Conservation (phyloP, 2,113 vertebrate genomes). For the Mesoclemmys tuberculata region DNA sequence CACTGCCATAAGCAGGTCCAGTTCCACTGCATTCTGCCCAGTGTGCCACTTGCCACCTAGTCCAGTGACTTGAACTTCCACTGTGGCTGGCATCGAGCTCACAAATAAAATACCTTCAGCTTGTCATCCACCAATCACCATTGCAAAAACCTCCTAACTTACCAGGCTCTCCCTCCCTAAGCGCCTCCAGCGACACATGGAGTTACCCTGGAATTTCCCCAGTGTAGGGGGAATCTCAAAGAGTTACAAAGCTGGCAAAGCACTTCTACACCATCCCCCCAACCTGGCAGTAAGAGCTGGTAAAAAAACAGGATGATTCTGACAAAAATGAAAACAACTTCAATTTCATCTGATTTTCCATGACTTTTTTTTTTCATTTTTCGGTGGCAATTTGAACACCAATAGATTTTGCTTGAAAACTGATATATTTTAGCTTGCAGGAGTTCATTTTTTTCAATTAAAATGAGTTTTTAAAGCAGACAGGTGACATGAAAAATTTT, state of each 20-base stretch:
- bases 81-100: neutral
- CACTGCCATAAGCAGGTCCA: neutral
- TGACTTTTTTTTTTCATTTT: neutral
- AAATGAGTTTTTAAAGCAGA: neutral
- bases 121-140: neutral
- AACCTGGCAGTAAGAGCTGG: fast-evolving
- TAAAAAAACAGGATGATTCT: fast-evolving
- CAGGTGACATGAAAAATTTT: neutral
- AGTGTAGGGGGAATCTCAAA: fast-evolving
- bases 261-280: fast-evolving
- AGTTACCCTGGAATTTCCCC: neutral
- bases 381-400: neutral
- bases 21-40: neutral
- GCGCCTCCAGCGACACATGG: neutral
- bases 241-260: neutral
- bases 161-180: neutral
- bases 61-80: neutral
- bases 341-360: neutral
- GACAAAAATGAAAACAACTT: neutral
- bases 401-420: neutral
- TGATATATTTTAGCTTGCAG: neutral
- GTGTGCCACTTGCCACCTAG: neutral
- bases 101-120: neutral
- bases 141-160: neutral
- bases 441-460: neutral